Conservation (phyloP, 2,888 invertebrate species). For the Corbicula japonica region DNA sequence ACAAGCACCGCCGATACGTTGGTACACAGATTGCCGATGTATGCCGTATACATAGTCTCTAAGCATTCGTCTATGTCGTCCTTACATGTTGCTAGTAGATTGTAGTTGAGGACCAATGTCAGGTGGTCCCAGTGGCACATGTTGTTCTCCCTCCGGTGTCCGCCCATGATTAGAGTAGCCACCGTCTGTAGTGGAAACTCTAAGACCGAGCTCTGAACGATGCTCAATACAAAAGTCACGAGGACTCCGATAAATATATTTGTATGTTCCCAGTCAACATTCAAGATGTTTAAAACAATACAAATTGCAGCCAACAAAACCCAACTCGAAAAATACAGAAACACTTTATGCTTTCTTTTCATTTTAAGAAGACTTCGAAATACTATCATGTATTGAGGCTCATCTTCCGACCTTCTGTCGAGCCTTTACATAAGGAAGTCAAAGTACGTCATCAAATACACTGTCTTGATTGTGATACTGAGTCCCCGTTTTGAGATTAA, state of each 20-base stretch:
- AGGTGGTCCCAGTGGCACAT: conserved; percentile 63
- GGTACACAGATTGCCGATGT: conserved; percentile 75
- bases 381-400: too few species aligned
- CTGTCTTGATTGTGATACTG: too few species aligned
- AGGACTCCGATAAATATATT: conserved; percentile 71
- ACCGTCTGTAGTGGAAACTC: conserved; percentile 77
- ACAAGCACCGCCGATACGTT: conserved; percentile 77
- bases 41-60: conserved; percentile 78
- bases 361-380: conserved; percentile 48
- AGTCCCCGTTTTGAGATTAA: too few species aligned
- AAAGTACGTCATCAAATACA: too few species aligned
- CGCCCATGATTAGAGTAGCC: conserved; percentile 72
- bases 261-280: conserved; percentile 75
- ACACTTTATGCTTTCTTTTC: conserved; percentile 69
- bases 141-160: conserved; percentile 58
- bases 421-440: too few species aligned
- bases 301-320: conserved; percentile 67
- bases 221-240: conserved; percentile 71
- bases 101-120: conserved; percentile 74
- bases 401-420: too few species aligned
- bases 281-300: conserved; percentile 72
- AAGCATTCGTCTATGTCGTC: conserved; percentile 80
- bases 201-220: conserved; percentile 76
- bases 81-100: conserved; percentile 71
- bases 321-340: conserved; percentile 78